phyloP scores from a whole-genome alignment of 1,140 invertebrate genomes.

The Chionoecetes opilio region DNA sequence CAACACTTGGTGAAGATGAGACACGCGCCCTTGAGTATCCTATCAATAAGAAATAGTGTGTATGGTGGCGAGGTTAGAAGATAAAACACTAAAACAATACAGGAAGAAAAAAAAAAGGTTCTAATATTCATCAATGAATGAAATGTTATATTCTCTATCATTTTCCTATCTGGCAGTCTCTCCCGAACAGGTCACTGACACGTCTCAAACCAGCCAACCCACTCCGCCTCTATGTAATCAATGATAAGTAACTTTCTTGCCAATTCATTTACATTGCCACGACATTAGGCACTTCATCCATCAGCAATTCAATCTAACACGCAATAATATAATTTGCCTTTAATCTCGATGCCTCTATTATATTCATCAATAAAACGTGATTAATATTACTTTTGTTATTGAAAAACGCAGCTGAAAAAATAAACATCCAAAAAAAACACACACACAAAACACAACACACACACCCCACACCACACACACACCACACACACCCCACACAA shows the following conservation, averaged over 20 bases:
- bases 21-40: too few species aligned
- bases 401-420: too few species aligned
- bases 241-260: neutral
- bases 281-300: neutral
- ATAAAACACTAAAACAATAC: too few species aligned
- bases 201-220: neutral
- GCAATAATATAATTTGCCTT: neutral
- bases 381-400: neutral
- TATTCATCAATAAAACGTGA: neutral
- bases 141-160: too few species aligned
- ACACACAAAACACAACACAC: neutral
- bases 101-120: too few species aligned
- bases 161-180: too few species aligned
- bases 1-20: too few species aligned
- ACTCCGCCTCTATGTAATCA: neutral
- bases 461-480: neutral
- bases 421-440: too few species aligned
- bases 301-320: neutral
- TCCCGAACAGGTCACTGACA: too few species aligned
- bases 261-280: neutral
- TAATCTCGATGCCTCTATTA: neutral
- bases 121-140: too few species aligned
- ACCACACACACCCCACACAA: neutral
- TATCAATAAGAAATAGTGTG: too few species aligned
- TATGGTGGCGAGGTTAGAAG: too few species aligned